Conservation (phyloP, 1,140 invertebrate genomes). For the Cryptotermes secundus region DNA sequence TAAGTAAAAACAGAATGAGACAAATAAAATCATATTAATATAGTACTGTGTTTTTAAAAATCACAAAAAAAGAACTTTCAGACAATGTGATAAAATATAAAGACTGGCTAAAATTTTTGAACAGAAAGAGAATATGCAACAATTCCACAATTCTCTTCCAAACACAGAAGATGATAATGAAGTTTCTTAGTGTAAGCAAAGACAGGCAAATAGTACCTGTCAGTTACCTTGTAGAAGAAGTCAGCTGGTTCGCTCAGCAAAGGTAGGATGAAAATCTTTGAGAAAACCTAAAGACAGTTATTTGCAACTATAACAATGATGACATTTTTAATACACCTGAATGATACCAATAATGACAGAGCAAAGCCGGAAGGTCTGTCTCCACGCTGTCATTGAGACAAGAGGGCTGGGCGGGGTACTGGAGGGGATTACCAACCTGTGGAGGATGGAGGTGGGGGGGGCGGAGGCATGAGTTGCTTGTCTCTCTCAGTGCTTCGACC, state of each 20-base stretch:
- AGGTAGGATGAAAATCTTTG: constrained; percentile 23
- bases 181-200: neutral
- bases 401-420: constrained; percentile 11
- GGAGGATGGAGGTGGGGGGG: constrained; percentile 34
- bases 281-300: constrained; percentile 3
- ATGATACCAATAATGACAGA: neutral
- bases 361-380: neutral
- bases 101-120: too few relatives aligned
- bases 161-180: neutral
- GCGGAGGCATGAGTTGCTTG: constrained; percentile 36
- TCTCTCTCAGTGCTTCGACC: constrained; percentile 6
- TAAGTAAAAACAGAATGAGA: too few relatives aligned
- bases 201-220: neutral
- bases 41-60: too few relatives aligned
- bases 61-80: too few relatives aligned
- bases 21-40: too few relatives aligned
- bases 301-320: constrained; percentile 1
- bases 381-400: neutral
- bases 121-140: too few relatives aligned
- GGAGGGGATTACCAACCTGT: constrained; percentile 32
- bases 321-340: neutral
- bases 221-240: constrained; percentile 18
- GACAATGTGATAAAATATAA: too few relatives aligned
- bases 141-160: neutral
- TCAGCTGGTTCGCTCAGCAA: neutral